Base-by-base conservation (phyloP, 2,113 vertebrate species). In the Thalassarche chlororhynchos region DNA sequence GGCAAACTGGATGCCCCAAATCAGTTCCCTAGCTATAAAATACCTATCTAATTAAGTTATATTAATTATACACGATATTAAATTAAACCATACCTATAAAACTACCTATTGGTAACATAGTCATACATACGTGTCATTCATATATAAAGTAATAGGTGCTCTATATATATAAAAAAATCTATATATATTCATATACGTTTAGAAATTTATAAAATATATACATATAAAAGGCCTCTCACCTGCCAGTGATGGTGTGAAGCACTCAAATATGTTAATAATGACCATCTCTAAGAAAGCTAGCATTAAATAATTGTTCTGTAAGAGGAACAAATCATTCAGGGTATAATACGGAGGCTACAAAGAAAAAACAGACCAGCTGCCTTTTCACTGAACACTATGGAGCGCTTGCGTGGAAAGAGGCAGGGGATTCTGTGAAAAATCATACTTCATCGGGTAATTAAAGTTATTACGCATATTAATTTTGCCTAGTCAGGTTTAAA, bases 401-500 rank as follows among this genome's bases (percentile, higher is more conserved):
- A 96, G 19, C 4, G 5, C 36, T 89, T 93, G 34, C 19, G 47
- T 20, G 26, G 87, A 46, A 91, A 64, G 52, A 89, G 47, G 81
- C 51, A 76, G 13, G 28, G 65, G 12, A 55, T 69, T 85, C 40
- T 87, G 52, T 74, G 64, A 91, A 94, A 87, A 92, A 96, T 25
- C 2, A 9, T 76, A 44, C 49, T 93, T 96, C 66, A 83, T 14
- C 0, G 3, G 49, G 62, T 77, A 90, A 91, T 95, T 93, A 49
- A 94, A 87, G 55, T 89, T 91, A 81, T 77, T 91, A 84, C 82
- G 72, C 80, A 89, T 88, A 78, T 64, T 81, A 91, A 95, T 97
- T 96, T 94, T 96, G 96, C 89, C 69, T 91, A 94, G 89, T 96
- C 94, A 95, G 91, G 91, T 84, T 92, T 58, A 86, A 89, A 95